Conservation (phyloP, 2,113 vertebrate species). For the Onychostruthus taczanowskii region DNA sequence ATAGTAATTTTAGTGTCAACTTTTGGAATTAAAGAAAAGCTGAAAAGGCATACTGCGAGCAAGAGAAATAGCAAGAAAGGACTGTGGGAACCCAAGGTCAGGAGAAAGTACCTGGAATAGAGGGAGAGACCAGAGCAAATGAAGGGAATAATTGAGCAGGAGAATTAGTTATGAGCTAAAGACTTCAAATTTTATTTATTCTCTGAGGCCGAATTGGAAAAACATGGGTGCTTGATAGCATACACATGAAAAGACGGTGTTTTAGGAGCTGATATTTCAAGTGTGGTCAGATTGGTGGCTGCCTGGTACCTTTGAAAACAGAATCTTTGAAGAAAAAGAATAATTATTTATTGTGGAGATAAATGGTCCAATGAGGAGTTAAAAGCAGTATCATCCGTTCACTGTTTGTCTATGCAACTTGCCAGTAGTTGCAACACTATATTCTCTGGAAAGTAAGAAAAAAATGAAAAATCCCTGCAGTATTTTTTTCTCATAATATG, state of each 20-base stretch:
- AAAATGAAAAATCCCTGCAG: background rate
- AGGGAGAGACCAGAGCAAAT: background rate
- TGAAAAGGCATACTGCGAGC: background rate
- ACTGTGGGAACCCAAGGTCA: background rate
- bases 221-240: background rate
- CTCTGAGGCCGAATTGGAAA: background rate
- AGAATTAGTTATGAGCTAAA: background rate
- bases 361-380: background rate
- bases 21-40: background rate
- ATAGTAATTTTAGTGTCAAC: background rate
- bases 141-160: background rate
- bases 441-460: conserved; percentile 22
- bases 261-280: background rate
- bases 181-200: background rate
- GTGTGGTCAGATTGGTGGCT: background rate
- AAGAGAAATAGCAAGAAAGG: background rate
- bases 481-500: conserved; percentile 39
- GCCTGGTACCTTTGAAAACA: background rate
- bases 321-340: background rate
- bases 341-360: background rate
- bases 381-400: background rate
- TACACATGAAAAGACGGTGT: background rate
- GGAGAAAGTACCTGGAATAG: background rate
- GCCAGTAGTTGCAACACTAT: conserved; percentile 45
- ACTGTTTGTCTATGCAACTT: background rate